A percentile compares a stretch with the other conserved stretches of the same genome.
These are phyloP conservation scores for human DNA, from an alignment of 2,113 vertebrate genomes.

Conservation along the genomic window DNA sequence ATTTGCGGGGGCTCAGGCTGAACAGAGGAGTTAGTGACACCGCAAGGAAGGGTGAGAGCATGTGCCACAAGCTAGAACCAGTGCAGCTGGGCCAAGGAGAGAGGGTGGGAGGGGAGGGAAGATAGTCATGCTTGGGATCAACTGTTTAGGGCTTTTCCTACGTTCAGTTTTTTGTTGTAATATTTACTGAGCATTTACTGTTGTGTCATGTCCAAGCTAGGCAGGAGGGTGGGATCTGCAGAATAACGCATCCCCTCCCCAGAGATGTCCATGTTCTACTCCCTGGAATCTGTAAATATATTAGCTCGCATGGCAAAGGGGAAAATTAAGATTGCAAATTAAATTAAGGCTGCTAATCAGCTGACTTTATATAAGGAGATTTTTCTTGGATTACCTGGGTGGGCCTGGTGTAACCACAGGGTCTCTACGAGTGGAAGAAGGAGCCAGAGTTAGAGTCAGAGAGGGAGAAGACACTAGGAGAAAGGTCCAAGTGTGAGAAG, in stretches of 20 bases:
- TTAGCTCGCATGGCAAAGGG: not conserved
- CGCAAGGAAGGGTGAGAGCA: not conserved
- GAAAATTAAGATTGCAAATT: not conserved
- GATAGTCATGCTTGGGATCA: fast-evolving
- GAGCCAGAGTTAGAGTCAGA: not conserved
- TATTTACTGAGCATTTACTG: not conserved
- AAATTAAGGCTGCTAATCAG: not conserved
- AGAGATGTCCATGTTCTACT: not conserved
- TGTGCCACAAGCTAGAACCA: not conserved
- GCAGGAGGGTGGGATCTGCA: not conserved
- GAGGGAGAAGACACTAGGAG: not conserved
- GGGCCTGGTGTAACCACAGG: not conserved
- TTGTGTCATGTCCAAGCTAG: not conserved
- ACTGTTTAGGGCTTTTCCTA: not conserved
- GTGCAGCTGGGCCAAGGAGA: fast-evolving
- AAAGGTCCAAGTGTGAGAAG: not conserved
- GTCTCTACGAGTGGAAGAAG: not conserved
- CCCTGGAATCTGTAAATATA: not conserved
- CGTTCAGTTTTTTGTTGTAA: fast-evolving
- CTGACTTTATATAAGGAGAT: not conserved
- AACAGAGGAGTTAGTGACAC: not conserved
- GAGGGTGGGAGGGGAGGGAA: not conserved
- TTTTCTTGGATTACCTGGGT: not conserved
- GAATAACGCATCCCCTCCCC: fast-evolving
- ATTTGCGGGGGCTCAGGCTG: not conserved